Evolutionary conservation across 2,888 invertebrate genomes (phyloP).

Genomic region (Gari tellinella): DNA sequence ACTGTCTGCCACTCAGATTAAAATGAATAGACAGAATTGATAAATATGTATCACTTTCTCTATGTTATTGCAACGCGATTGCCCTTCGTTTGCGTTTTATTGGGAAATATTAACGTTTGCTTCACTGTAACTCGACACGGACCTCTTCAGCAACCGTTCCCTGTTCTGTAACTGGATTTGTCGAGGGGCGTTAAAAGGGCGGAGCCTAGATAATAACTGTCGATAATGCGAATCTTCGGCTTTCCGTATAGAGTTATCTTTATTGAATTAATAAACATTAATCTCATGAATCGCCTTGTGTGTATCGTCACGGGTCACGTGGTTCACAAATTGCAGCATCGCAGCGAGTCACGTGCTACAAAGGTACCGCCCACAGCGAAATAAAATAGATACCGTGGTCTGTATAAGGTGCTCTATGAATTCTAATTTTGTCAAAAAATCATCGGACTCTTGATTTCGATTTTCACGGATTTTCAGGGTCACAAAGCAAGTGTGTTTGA

Average conservation of each 20-base stretch:
- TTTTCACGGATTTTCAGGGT: too few relatives aligned
- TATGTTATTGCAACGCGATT: too few relatives aligned
- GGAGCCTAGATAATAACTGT: slow-evolving; percentile 33
- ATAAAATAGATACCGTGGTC: slow-evolving; percentile 52
- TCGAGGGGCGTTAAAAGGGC: slow-evolving; percentile 38
- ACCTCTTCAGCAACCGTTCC: neutral
- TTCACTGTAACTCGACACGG: too few relatives aligned
- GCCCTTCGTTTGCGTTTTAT: too few relatives aligned
- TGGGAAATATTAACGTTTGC: too few relatives aligned
- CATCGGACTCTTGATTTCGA: too few relatives aligned
- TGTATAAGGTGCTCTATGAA: too few relatives aligned
- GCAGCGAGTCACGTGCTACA: slow-evolving; percentile 54
- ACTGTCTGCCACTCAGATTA: too few relatives aligned
- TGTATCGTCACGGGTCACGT: slow-evolving; percentile 42
- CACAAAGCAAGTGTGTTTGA: too few relatives aligned
- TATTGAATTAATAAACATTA: slow-evolving; percentile 45
- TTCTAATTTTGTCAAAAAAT: too few relatives aligned
- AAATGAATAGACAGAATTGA: too few relatives aligned
- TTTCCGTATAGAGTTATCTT: slow-evolving; percentile 36
- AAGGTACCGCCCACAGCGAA: slow-evolving; percentile 55
- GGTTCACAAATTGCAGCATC: slow-evolving; percentile 44
- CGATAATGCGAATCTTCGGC: slow-evolving; percentile 42
- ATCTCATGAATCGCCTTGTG: slow-evolving; percentile 24
- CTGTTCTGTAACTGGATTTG: slow-evolving; percentile 53
- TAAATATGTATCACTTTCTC: too few relatives aligned